Evolutionary conservation across 2,888 invertebrate genomes (phyloP).

Genomic region (Drosophila formosana): DNA sequence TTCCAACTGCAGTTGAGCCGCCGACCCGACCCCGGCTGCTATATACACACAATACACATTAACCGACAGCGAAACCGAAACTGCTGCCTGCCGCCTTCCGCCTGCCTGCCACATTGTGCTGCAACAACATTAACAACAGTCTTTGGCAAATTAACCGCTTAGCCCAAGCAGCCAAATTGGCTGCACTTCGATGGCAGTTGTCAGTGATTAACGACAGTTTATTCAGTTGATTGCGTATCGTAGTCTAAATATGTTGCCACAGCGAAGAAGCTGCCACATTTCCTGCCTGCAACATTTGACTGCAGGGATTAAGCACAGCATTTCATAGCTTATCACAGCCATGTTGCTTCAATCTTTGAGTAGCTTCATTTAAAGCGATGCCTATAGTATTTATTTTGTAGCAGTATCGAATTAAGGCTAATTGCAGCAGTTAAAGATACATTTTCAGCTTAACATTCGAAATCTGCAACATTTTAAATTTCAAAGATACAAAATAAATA

Average conservation of each 20-base stretch:
- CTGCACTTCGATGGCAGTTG: neutral
- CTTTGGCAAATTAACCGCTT: neutral
- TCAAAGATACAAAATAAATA: no score
- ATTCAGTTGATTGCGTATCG: no score
- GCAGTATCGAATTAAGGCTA: no score
- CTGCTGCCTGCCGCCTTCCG: neutral
- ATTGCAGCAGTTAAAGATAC: no score
- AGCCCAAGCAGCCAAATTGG: neutral
- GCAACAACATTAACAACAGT: neutral
- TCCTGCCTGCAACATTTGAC: neutral
- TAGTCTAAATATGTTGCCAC: neutral
- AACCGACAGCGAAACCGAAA: neutral
- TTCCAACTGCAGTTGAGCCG: constrained; percentile 33
- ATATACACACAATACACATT: neutral
- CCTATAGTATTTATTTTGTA: no score
- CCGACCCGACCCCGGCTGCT: neutral
- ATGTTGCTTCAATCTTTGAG: no score
- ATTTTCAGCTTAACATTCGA: no score
- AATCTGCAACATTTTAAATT: no score
- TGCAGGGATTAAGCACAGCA: no score
- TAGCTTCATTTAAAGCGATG: no score
- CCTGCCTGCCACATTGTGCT: neutral
- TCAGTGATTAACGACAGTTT: neutral
- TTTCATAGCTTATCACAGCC: no score
- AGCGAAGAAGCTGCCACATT: neutral